Base-by-base conservation (phyloP, 2,113 vertebrate genomes). In the Apteryx owenii region DNA sequence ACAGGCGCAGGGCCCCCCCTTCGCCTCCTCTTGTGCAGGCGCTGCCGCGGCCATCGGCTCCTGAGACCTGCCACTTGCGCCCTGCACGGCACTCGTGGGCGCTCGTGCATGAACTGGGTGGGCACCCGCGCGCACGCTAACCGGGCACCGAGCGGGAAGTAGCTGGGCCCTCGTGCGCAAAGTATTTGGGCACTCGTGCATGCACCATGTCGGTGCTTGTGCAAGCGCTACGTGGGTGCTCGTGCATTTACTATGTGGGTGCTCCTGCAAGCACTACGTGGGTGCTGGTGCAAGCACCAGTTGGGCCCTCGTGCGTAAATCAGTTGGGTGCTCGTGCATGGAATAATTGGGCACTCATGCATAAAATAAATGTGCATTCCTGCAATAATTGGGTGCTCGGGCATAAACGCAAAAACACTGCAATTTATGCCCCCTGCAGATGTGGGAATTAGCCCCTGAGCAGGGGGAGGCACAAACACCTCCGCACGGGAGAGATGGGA, bases 191-290 rank as follows among this genome's bases (percentile, higher is more conserved):
- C 44, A 46, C 15, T 46, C 15, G 5, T 46, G 44, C 44, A 16
- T 46, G 44, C 44, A 46, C 44, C 13, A 46, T 15, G 44, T 16
- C 10, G 44, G 44, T 46, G 44, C 44, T 46, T 12, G 13, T 46
- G 44, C 15, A 16, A 6, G 44, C 44, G 15, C 44, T 42, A 42
- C 42, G 12, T 42, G 42, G 42, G 42, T 42, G 42, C 42, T 42
- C 42, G 10, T 42, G 42, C 42, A 42, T 42, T 9, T 12, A 42
- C 42, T 42, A 42, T 60, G 9, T 60, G 29, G 70, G 14, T 26
- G 31, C 54, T 61, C 53, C 6, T 2, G 1, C 3, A 0, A 7
- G 33, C 38, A 4, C n/a, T 20, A 8, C 29, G 20, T 4, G 26
- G 22, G 31, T 25, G 29, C 58, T 65, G 9, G 7, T 51, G 21